Evolutionary conservation across 2,888 invertebrate genomes (phyloP), one percentile per base, ranked within the genome.

Genomic region (Megalurothrips usitatus): DNA sequence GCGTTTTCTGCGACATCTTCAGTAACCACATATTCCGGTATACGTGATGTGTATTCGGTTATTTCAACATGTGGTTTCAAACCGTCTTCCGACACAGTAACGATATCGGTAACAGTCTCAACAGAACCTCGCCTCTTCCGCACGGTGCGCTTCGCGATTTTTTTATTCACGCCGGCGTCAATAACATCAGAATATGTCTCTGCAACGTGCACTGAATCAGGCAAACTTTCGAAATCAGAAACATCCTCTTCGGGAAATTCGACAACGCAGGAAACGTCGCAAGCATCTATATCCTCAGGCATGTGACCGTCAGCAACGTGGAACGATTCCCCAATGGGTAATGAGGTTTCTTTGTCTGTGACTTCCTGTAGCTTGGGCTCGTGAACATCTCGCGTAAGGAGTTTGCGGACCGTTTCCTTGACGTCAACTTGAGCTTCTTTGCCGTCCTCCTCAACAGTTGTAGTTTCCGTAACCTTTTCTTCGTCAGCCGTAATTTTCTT

Each of bases 391-490:
- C 17, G 12, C 52, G 12, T 52, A 17, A 17, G 52, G 14, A 19
- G 86, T 86, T 80, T 84, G 83, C 52, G 52, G 52, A 52, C 52
- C 17, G 52, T 52, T 17, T 52, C 52, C 52, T 52, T 52, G 8
- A 52, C 52, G 52, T 52, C 52, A 17, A 52, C 52, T 17, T 52
- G 52, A 14, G 52, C 52, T 52, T 52, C 52, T 83, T 87, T 86
- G 28, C 86, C 86, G 79, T 87, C 86, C 83, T 87, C 86, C 83
- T 87, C 85, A 17, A 85, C 84, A 10, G 86, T 87, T 14, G 85
- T 84, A 81, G 87, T 84, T 85, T 87, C 80, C 52, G 58, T 63
- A 19, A 34, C 84, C 84, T 82, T 63, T 19, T 63, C 58, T 19
- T 63, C 58, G 58, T 63, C 58, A 19, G 14, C 58, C 19, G 11